These are phyloP conservation scores for Drosophila kikkawai DNA, from an alignment of 1,140 invertebrate species.

Conservation along the genomic window DNA sequence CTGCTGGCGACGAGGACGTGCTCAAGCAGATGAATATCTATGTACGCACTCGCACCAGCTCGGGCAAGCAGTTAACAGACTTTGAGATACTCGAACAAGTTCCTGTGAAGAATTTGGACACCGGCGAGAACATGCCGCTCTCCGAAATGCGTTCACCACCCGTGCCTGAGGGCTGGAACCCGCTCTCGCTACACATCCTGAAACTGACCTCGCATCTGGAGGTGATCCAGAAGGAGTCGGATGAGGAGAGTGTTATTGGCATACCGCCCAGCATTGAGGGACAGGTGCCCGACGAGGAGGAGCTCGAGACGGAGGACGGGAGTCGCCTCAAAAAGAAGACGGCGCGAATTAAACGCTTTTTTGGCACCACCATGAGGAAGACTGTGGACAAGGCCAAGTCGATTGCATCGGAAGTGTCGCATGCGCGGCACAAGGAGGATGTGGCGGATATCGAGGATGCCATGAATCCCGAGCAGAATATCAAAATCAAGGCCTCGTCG, in stretches of 20 bases:
- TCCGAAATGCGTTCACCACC: constrained; percentile 84
- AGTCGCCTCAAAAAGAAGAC: constrained; percentile 86
- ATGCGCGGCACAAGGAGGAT: constrained; percentile 93
- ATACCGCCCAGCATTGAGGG: constrained; percentile 88
- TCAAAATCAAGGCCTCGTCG: constrained; percentile 96
- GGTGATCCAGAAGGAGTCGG: constrained; percentile 87
- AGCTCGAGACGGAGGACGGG: constrained; percentile 84
- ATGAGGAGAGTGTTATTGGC: constrained; percentile 93
- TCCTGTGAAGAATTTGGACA: constrained; percentile 97
- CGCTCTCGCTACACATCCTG: constrained; percentile 97
- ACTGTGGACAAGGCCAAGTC: constrained; percentile 96
- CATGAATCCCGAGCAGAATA: constrained; percentile 92
- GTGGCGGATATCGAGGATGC: constrained; percentile 94
- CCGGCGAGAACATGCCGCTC: constrained; percentile 87
- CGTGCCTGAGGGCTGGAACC: constrained; percentile 86
- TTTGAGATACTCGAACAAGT: constrained; percentile 97
- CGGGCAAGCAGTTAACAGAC: constrained; percentile 93
- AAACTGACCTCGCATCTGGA: constrained; percentile 87
- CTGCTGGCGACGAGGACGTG: constrained; percentile 90
- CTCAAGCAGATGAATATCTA: constrained; percentile 90
- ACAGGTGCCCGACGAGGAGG: constrained; percentile 87
- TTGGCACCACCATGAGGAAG: constrained; percentile 94
- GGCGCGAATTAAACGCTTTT: constrained; percentile 92
- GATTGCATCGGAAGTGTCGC: constrained; percentile 94
- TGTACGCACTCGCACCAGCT: constrained; percentile 93